These are phyloP conservation scores for Parotocinclus haroldoi DNA, from an alignment of 2,797 vertebrate species.

Conservation along the genomic window DNA sequence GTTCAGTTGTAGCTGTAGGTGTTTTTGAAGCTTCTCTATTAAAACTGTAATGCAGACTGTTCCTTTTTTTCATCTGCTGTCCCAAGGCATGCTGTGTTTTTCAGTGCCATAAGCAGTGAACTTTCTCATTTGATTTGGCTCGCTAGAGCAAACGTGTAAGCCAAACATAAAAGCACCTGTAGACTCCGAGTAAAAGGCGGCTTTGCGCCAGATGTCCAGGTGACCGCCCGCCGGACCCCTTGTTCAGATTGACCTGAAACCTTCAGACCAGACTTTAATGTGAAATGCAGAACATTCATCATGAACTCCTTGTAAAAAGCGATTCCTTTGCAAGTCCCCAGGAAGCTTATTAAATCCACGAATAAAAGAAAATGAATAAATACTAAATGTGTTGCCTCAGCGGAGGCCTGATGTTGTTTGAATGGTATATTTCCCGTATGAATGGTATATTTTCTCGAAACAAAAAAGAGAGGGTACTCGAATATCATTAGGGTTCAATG, in stretches of 20 bases:
- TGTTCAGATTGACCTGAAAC: slow-evolving; percentile 62
- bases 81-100: too few relatives aligned
- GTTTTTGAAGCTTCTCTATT: too few relatives aligned
- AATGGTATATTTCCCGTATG: slow-evolving; percentile 71
- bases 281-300: slow-evolving; percentile 69
- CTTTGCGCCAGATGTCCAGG: slow-evolving; percentile 55
- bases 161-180: too few relatives aligned
- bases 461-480: slow-evolving; percentile 62
- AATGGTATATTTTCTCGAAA: slow-evolving; percentile 73
- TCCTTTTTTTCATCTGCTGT: too few relatives aligned
- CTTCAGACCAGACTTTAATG: slow-evolving; percentile 69
- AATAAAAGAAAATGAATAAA: slow-evolving; percentile 72
- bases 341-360: slow-evolving; percentile 80
- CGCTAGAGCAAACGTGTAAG: too few relatives aligned
- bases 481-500: slow-evolving; percentile 65
- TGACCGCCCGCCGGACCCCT: slow-evolving; percentile 70
- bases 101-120: too few relatives aligned
- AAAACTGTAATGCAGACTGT: too few relatives aligned
- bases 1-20: too few relatives aligned
- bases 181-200: slow-evolving; percentile 4
- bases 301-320: slow-evolving; percentile 19
- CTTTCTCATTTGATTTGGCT: too few relatives aligned
- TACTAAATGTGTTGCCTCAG: slow-evolving; percentile 76
- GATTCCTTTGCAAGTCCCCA: slow-evolving; percentile 64
- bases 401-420: slow-evolving; percentile 75